phyloP scores from a whole-genome alignment of 2,888 invertebrate genomes.

The Spicauda simplicius region DNA sequence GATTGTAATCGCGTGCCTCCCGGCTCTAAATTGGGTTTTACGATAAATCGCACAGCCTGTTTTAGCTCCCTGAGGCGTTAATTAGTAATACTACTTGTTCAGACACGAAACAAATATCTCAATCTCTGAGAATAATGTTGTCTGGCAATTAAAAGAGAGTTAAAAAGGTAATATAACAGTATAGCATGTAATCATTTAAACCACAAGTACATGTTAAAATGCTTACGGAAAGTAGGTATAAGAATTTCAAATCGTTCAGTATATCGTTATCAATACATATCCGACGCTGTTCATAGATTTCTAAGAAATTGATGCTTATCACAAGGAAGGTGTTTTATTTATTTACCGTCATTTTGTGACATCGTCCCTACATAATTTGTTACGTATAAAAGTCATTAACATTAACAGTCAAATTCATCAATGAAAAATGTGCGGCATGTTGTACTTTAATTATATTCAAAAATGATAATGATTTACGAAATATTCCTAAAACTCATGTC shows the following conservation, averaged over 20 bases:
- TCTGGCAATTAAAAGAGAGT: conserved; percentile 14
- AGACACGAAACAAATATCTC: conserved; percentile 68
- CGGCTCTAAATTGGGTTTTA: conserved; percentile 82
- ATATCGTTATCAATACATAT: conserved; percentile 16
- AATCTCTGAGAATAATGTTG: conserved; percentile 43
- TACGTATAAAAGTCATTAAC: neutral
- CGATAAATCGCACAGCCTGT: conserved; percentile 81
- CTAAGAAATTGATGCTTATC: conserved; percentile 19
- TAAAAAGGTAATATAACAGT: conserved; percentile 1
- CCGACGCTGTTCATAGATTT: conserved; percentile 11
- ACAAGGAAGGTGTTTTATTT: neutral
- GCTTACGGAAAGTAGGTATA: neutral
- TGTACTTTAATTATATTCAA: too few relatives aligned
- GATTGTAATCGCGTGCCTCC: conserved; percentile 84
- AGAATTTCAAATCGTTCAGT: neutral
- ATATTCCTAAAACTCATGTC: too few relatives aligned
- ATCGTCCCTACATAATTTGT: neutral
- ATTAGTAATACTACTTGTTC: conserved; percentile 71
- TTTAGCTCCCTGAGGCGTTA: conserved; percentile 76
- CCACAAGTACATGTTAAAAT: neutral
- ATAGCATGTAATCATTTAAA: neutral
- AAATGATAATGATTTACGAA: too few relatives aligned
- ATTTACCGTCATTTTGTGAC: neutral
- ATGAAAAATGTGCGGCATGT: too few relatives aligned
- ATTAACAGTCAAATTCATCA: too few relatives aligned